Percentiles rank a stretch among this genome's conserved stretches.
phyloP scores from a whole-genome alignment of 2,113 vertebrate species.

The Lipotes vexillifer region DNA sequence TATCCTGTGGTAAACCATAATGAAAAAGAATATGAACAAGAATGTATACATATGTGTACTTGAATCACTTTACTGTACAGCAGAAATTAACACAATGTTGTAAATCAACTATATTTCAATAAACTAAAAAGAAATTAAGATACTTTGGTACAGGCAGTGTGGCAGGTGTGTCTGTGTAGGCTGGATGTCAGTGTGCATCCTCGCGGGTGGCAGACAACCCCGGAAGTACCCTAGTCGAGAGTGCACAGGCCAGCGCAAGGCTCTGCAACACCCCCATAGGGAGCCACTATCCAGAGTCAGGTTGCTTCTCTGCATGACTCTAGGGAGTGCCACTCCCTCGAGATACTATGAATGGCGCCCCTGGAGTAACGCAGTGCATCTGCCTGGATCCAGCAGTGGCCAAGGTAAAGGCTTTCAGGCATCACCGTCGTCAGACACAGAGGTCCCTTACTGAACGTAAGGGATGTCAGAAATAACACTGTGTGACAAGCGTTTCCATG shows the following conservation, averaged over 20 bases:
- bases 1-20: too few relatives aligned
- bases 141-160: background rate
- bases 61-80: too few relatives aligned
- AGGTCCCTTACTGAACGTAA: background rate
- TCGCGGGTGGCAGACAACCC: background rate
- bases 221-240: background rate
- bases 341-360: background rate
- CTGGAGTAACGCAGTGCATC: background rate
- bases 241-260: rapidly evolving
- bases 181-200: background rate
- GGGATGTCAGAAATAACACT: background rate
- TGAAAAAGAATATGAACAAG: too few relatives aligned
- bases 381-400: background rate
- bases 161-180: background rate
- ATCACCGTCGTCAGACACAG: background rate
- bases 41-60: too few relatives aligned
- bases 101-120: too few relatives aligned
- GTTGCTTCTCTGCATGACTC: too few relatives aligned
- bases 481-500: too few relatives aligned
- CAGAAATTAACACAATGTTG: too few relatives aligned
- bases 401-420: background rate
- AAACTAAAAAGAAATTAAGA: background rate
- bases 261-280: background rate
- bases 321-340: background rate
- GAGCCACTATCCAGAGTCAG: background rate